Evolutionary conservation across 2,797 vertebrate species (phyloP).

Genomic region (Phrynocephalus forsythii): DNA sequence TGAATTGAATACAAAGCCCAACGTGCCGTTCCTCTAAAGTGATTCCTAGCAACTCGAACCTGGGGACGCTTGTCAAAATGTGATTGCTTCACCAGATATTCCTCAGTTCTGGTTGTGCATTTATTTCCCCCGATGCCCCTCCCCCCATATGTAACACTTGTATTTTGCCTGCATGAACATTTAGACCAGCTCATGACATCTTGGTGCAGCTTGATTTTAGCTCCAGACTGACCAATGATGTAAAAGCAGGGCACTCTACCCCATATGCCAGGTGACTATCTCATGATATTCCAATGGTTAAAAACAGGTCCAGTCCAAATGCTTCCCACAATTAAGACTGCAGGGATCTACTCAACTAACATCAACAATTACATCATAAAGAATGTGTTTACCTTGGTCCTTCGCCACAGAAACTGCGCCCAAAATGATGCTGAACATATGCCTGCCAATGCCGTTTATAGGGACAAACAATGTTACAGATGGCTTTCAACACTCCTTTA

Average conservation of each 20-base stretch:
- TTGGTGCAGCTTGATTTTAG: conserved; percentile 59
- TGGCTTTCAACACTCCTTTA: conserved; percentile 67
- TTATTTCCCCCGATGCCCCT: neutral
- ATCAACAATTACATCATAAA: conserved; percentile 83
- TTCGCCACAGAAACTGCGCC: conserved; percentile 75
- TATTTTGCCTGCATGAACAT: conserved; percentile 10
- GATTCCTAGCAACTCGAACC: neutral
- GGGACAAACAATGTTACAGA: conserved; percentile 82
- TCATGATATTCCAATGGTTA: conserved; percentile 62
- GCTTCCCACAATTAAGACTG: conserved; percentile 75
- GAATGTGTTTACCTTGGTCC: conserved; percentile 84
- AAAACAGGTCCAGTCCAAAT: conserved; percentile 77
- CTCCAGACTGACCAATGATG: conserved; percentile 63
- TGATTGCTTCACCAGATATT: conserved; percentile 19
- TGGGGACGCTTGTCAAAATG: conserved; percentile 1
- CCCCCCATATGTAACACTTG: neutral
- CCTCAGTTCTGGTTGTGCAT: neutral
- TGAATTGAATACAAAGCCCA: neutral
- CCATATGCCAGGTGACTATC: conserved; percentile 71
- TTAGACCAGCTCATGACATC: conserved; percentile 12
- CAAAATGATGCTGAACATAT: conserved; percentile 81
- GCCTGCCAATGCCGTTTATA: conserved; percentile 74
- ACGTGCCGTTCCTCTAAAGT: neutral
- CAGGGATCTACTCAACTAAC: conserved; percentile 75
- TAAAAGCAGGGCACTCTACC: conserved; percentile 72